These are phyloP conservation scores for Tenodera sinensis DNA, from an alignment of 2,888 invertebrate genomes.

Conservation along the genomic window DNA sequence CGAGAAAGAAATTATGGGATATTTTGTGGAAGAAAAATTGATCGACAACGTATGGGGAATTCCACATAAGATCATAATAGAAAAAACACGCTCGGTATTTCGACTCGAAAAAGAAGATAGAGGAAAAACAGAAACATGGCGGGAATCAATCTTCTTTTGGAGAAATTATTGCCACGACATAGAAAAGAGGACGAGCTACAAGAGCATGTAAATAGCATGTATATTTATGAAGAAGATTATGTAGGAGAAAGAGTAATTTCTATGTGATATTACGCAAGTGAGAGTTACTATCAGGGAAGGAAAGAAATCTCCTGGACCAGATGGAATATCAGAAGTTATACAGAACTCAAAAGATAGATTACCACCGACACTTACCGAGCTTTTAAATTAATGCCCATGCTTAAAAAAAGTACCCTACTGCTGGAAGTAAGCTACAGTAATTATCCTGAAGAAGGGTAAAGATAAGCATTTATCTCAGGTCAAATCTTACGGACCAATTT, in stretches of 20 bases:
- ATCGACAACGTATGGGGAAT: no score
- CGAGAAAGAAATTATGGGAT: no score
- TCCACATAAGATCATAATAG: no score
- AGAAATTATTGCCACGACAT: background rate
- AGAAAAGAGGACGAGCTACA: background rate
- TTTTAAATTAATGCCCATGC: background rate
- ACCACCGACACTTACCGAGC: background rate
- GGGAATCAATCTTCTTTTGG: background rate
- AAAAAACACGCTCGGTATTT: no score
- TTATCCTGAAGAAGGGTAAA: background rate
- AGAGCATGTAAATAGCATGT: no score
- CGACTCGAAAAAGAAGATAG: no score
- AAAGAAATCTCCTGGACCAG: background rate
- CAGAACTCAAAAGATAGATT: no score
- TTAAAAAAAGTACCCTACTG: background rate
- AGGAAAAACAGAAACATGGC: background rate
- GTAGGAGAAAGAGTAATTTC: background rate
- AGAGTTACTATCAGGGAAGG: background rate
- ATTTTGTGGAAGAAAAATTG: no score
- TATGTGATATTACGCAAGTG: background rate
- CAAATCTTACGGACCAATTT: background rate
- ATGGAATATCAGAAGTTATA: background rate
- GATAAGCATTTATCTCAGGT: background rate
- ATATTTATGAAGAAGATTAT: no score
- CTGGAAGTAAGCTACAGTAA: background rate